Base-by-base conservation (phyloP, 2,113 vertebrate species). In the Ascaphus truei region DNA sequence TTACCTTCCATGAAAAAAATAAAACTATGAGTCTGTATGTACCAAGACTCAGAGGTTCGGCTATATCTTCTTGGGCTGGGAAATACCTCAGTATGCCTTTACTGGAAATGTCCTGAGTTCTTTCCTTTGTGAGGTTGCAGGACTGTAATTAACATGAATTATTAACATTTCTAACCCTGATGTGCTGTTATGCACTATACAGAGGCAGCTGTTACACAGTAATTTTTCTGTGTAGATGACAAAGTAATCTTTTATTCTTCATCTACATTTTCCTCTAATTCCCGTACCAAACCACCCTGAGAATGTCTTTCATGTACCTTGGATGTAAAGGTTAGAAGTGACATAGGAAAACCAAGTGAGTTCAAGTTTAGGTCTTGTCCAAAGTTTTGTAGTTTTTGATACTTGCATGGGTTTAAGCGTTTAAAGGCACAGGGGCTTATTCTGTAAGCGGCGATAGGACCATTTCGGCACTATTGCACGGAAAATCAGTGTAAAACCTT, bases 71-170 rank as follows among this genome's bases (percentile, higher is more conserved):
- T 45, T n/a, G n/a, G n/a, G n/a, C n/a, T n/a, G n/a, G n/a, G n/a
- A n/a, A n/a, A n/a, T n/a, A n/a, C n/a, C n/a, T n/a, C n/a, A n/a
- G n/a, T n/a, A n/a, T n/a, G n/a, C n/a, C 18, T 31, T 62, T 62
- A 48, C 59, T 33, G n/a, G 18, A 31, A 64, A 52, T 23, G 15
- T 53, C 11, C 33, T 10, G 23, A 9, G 12, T 23, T 53, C 41
- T 50, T 64, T 64, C 62, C 47, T 30, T 39, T 27, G 20, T 11
- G 9, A 47, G 41, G 27, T 64, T 39, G 7, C 62, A 39, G 33
- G 16, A 23, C 62, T 37, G 62, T 64, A 52, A 63, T 50, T 63
- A 63, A 34, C 22, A 64, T 64, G 27, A 64, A 64, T 64, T 52
- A 64, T 64, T 51, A 39, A 64, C 52, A 4, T 45, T 16, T 10